Base-by-base conservation (phyloP, 2,888 invertebrate genomes). In the Apotomis capreana region DNA sequence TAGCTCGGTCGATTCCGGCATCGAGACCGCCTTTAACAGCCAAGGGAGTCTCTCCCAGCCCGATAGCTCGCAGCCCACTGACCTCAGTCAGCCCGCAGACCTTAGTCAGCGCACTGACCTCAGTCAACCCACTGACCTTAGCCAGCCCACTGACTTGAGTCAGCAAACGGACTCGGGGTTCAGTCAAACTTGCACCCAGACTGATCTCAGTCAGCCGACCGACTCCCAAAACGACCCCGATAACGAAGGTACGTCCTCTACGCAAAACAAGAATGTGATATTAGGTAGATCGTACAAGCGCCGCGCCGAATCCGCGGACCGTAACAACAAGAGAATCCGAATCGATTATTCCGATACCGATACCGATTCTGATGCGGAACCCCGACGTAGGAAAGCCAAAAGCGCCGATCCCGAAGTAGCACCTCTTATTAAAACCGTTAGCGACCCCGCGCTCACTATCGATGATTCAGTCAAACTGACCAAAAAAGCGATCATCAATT, bases 401-500 rank as follows among this genome's bases (percentile, higher is more conserved):
- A 69, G 74, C 55, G 74, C 69, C 37, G 71, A 75, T 55, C 67
- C 78, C 13, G 79, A 84, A n/a, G 86, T 91, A 2, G 77, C 77
- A 26, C 87, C 89, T 0, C 76, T 92, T 46, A 78, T 85, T 3
- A 93, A 93, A 80, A 86, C 89, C n/a, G 75, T 88, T 9, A 93
- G 93, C 82, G 92, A 93, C 74, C 93, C 93, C 5, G 81, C 86
- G 0, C 77, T 92, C 2, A 86, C 86, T 0, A 83, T 90, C 26
- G 89, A 87, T 13, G 79, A 81, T 3, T 44, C 79, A 3, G 74
- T 75, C 6, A 78, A 81, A 54, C 74, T 84, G 1, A 82, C 84
- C 1, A 83, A 87, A 73, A 86, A 84, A 57, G 79, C 84, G 0
- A 79, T 88, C 73, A 79, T 82, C 0, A 82, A 85, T 44, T 80